Evolutionary conservation across 2,113 vertebrate genomes (phyloP), one percentile per base, ranked within the genome.

Genomic region (Trematomus loennbergii): DNA sequence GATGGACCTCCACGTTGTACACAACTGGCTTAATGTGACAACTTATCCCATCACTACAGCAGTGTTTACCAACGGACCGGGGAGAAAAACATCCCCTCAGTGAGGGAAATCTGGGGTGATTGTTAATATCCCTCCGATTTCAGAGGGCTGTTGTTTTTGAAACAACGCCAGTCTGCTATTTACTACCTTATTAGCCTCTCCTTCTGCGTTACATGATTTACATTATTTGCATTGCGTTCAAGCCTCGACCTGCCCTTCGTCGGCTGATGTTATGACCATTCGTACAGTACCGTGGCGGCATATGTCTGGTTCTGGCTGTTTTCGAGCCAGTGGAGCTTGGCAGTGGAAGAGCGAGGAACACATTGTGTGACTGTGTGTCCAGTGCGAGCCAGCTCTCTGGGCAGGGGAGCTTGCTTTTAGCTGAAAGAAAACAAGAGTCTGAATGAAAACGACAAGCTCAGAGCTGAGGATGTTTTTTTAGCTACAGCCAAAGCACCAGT

Each of bases 1-100:
- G 94, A 93, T 96, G 95, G 94, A 96, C 95, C 94, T 95, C 95
- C 95, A 82, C 84, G 95, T 89, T 89, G 93, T 88, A 90, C 93
- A 93, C 91, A 92, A 92, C 90, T 85, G 88, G 88, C 93, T 93
- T 94, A 94, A 93, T 94, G 93, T 93, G 93, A 95, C 93, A 95
- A 94, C 88, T 92, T 95, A 93, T 93, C 93, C 93, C 93, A 90
- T 95, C 93, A 89, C 90, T 94, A 93, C 88, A 90, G 90, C 92
- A 93, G 92, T 85, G 82, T 91, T 93, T 92, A 92, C 92, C 91
- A 93, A 89, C 70, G 84, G 89, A 86, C 64, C 53, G 4, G 55
- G 67, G 86, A 91, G 85, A 91, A 92, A 90, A 92, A 93, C 89
- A 93, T 92, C 88, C 85, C 86, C 76, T 90, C 83, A 69, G 16